These are phyloP conservation scores for Platynereis dumerilii DNA, from an alignment of 2,888 invertebrate species.

Conservation along the genomic window DNA sequence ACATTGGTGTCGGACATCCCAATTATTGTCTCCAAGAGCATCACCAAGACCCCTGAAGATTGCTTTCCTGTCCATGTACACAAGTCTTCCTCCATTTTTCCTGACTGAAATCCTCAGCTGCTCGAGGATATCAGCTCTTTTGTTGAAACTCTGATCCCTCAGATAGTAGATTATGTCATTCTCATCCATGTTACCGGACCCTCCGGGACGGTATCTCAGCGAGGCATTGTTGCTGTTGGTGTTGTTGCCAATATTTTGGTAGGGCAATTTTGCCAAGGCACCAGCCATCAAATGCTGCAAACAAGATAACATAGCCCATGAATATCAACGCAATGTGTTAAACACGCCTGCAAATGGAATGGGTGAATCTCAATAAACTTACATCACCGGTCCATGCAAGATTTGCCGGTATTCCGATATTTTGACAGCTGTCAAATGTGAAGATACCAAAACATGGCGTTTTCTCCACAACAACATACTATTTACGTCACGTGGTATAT, in stretches of 20 bases:
- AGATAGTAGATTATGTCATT: constrained; percentile 56
- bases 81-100: constrained; percentile 56
- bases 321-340: constrained; percentile 7
- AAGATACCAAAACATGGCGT: constrained; percentile 44
- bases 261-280: constrained; percentile 50
- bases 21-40: constrained; percentile 63
- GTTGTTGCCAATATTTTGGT: constrained; percentile 40
- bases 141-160: constrained; percentile 56
- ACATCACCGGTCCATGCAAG: no score
- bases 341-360: no score
- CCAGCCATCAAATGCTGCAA: constrained; percentile 33
- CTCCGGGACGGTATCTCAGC: constrained; percentile 26
- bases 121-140: constrained; percentile 56
- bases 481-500: constrained; percentile 58
- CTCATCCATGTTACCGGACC: constrained; percentile 59
- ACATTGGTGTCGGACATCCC: constrained; percentile 65
- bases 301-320: not conserved
- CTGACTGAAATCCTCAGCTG: constrained; percentile 55
- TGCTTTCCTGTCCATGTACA: constrained; percentile 47
- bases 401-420: not conserved
- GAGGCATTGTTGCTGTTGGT: constrained; percentile 44
- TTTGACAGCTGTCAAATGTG: constrained; percentile 13
- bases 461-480: constrained; percentile 55
- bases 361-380: no score
- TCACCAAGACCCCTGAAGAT: constrained; percentile 59